Evolutionary conservation across 2,888 invertebrate species (phyloP), one percentile per base, ranked within the genome.

Genomic region (Allacma fusca): DNA sequence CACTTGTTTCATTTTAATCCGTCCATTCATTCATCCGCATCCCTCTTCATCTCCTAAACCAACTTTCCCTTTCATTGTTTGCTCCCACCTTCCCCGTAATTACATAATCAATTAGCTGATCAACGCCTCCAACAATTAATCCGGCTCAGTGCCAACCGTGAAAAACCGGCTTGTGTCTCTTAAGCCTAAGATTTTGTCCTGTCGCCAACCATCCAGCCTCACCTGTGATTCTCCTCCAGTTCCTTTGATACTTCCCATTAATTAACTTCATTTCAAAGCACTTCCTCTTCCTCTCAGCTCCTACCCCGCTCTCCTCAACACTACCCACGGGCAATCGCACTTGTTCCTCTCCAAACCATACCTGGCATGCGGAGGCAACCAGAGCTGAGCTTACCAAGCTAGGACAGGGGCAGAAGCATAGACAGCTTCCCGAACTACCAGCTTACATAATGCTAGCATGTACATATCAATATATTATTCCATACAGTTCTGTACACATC

Each of bases 1-100:
- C 69, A 43, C 69, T 71, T 62, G 34, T 62, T 59, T 29, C 72
- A 29, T 28, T 59, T 69, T 69, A 40, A 69, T 69, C 69, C 43
- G 13, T 24, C 69, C 69, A 69, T 43, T 69, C 69, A 69, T 43
- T 69, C 26, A 1, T 21, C 68, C 28, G 21, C 62, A 62, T 12
- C 57, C 57, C 23, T 23, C 62, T 62, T 62, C 62, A 62, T 70
- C 50, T 16, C 29, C 4, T 28, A 13, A 26, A 67, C 16, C 28
- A 19, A n/a, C 9, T n/a, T 23, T 69, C 16, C 50, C 43, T 23
- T 69, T 34, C 29, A 69, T 69, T 69, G 40, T 69, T 40, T 21
- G 21, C 24, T 40, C 34, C 44, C 23, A 69, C 34, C 40, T 13
- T 69, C 40, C 23, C 69, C 4, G 62, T 62, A 62, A 62, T 62